These are phyloP conservation scores for Notolabrus celidotus DNA, from an alignment of 2,797 vertebrate species.

Conservation along the genomic window DNA sequence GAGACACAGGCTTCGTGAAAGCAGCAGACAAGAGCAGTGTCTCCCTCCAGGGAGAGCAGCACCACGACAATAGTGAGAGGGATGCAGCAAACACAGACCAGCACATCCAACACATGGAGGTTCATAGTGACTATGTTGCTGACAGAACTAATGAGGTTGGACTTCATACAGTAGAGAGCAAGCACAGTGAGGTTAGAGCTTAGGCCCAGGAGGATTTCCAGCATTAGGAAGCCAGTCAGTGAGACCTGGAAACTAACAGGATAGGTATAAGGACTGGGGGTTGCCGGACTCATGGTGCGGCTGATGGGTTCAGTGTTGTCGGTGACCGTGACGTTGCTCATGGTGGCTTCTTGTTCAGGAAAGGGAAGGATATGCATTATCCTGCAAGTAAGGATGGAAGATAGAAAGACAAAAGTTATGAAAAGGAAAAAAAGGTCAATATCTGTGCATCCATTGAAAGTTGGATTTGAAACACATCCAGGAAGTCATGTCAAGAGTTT, in stretches of 20 bases:
- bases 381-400: conserved; percentile 67
- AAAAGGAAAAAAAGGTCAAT: conserved; percentile 11
- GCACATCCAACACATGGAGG: conserved; percentile 97
- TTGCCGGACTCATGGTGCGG: conserved; percentile 91
- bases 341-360: conserved; percentile 94
- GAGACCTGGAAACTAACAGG: conserved; percentile 97
- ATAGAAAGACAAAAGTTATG: conserved; percentile 50
- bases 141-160: conserved; percentile 98
- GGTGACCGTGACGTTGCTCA: conserved; percentile 94
- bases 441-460: conserved; percentile 23
- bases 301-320: conserved; percentile 93
- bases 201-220: conserved; percentile 98
- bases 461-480: conserved; percentile 20
- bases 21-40: conserved; percentile 95
- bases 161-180: conserved; percentile 99
- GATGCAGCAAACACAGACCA: conserved; percentile 97
- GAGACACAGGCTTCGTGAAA: conserved; percentile 99
- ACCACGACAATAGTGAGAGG: conserved; percentile 97
- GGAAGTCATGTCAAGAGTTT: conserved; percentile 28
- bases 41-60: conserved; percentile 93
- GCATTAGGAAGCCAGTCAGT: conserved; percentile 95
- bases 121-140: conserved; percentile 99
- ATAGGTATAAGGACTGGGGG: conserved; percentile 88
- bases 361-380: conserved; percentile 86
- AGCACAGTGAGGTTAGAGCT: conserved; percentile 98